Percentiles rank a stretch among this genome's conserved stretches.
phyloP scores from a whole-genome alignment of 2,113 vertebrate genomes.

The Rattus norvegicus region DNA sequence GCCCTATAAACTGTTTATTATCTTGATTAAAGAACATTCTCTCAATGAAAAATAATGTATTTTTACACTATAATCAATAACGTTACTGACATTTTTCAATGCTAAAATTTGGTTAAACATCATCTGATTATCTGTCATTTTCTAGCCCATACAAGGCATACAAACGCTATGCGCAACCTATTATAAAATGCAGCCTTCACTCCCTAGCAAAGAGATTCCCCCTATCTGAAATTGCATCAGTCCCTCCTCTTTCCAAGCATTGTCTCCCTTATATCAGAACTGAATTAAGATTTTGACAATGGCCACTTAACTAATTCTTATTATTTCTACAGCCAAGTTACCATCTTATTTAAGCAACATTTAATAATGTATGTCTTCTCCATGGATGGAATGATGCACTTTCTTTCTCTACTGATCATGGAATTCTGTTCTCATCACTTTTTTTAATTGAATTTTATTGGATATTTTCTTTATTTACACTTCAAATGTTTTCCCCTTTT shows the following conservation, averaged over 20 bases:
- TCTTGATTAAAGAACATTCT: background rate
- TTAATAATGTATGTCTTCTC: background rate
- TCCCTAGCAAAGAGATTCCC: background rate
- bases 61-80: background rate
- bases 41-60: background rate
- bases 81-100: background rate
- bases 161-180: background rate
- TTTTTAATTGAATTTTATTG: no score
- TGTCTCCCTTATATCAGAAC: background rate
- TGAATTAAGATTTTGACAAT: constrained; percentile 13
- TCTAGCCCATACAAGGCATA: background rate
- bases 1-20: background rate
- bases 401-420: background rate
- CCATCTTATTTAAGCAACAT: constrained; percentile 37
- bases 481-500: no score
- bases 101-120: background rate
- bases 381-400: background rate
- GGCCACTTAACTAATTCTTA: constrained; percentile 16
- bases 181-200: background rate
- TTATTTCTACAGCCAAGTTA: constrained; percentile 10
- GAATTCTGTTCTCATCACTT: constrained; percentile 14
- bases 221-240: background rate
- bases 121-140: background rate
- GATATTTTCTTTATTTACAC: no score
- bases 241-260: background rate